A percentile compares a stretch with the other conserved stretches of the same genome.
phyloP scores from a whole-genome alignment of 1,140 invertebrate genomes.

The Nasonia vitripennis region DNA sequence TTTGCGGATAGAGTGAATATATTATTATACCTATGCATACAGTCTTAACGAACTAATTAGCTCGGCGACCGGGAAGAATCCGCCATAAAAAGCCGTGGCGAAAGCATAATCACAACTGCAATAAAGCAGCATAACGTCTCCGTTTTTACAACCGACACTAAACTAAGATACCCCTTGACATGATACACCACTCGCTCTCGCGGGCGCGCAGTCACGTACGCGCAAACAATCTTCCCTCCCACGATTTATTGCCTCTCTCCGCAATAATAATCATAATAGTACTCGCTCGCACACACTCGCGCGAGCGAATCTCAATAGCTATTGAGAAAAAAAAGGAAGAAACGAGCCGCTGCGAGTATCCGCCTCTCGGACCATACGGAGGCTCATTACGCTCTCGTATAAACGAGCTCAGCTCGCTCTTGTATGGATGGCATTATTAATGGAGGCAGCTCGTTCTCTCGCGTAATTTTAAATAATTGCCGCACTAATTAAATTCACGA shows the following conservation, averaged over 20 bases:
- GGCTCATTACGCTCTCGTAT: constrained; percentile 41
- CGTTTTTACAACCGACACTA: constrained; percentile 40
- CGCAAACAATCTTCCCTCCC: constrained; percentile 8
- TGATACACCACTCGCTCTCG: background rate
- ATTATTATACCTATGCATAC: too few relatives aligned
- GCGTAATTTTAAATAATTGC: constrained; percentile 53
- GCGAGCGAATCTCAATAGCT: background rate
- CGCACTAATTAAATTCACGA: constrained; percentile 54
- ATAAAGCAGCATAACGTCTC: constrained; percentile 46
- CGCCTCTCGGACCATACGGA: background rate
- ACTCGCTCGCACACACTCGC: background rate
- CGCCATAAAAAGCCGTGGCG: background rate
- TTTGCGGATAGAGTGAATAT: background rate
- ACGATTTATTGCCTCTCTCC: constrained; percentile 37
- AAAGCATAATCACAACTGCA: constrained; percentile 1
- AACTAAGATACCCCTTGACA: background rate
- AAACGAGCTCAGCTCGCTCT: background rate
- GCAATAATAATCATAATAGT: constrained; percentile 10
- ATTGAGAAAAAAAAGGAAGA: background rate
- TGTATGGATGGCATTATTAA: constrained; percentile 50
- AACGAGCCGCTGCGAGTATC: background rate
- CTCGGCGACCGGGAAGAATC: background rate
- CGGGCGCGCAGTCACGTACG: constrained; percentile 5
- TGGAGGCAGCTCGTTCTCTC: constrained; percentile 36
- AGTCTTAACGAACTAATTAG: constrained; percentile 47